Evolutionary conservation across 2,888 invertebrate species (phyloP), one percentile per base, ranked within the genome.

Genomic region (Troides helena): DNA sequence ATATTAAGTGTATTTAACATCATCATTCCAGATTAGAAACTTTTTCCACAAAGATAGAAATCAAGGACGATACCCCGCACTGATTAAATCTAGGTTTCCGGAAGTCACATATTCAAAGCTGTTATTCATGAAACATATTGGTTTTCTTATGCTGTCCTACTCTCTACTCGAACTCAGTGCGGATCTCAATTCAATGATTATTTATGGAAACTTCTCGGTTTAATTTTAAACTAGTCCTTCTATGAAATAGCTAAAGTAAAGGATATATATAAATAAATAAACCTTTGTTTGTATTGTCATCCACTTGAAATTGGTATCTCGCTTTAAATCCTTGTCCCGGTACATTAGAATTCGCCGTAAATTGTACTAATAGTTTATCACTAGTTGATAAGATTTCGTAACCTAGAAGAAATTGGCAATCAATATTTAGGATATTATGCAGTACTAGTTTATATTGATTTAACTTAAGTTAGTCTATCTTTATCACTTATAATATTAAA

Each of bases 291-390:
- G 85, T 78, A 72, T 85, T 82, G 75, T 89, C 94, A 74, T 95
- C 95, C 79, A 94, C 84, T 81, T 95, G 94, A 81, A 95, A 96
- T 84, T 95, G 95, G 85, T 94, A 96, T 82, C 93, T 95, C 60
- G 96, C 96, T 88, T 96, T 96, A 88, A 96, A 97, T 30, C 96
- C 96, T 80, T 95, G 96, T 8, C 96, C 96, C 0, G 96, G 96
- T 80, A 93, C 94, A 78, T 95, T 94, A 7, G 97, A 97, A 85
- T 97, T 96, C 56, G 96, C 95, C 65, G 97, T 95, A 84, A 98
- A 97, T 87, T 97, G 97, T 71, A 98, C 94, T 81, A 96, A 94
- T 70, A 98, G 93, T 81, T 97, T 96, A 36, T 96, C 93, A 39
- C 97, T 96, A 53, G 96, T 96, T 71, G 97, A 97, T 73, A 97